These are phyloP conservation scores for Drosophila niveifrons DNA, from an alignment of 2,888 invertebrate species.

Conservation along the genomic window DNA sequence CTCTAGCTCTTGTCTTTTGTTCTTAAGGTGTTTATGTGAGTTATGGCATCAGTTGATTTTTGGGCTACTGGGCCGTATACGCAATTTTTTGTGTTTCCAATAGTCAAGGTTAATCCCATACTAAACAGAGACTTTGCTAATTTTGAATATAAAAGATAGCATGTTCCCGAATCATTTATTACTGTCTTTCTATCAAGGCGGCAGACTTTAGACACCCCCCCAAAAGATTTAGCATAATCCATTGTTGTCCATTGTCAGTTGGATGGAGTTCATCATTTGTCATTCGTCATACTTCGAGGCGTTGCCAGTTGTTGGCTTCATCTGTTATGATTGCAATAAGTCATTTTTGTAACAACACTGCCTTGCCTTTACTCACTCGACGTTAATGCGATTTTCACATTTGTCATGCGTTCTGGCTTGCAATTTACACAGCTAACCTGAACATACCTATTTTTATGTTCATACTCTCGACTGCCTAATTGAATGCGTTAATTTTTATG, in stretches of 20 bases:
- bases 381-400: constrained; percentile 53
- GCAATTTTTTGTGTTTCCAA: constrained; percentile 49
- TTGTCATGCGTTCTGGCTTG: constrained; percentile 54
- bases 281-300: constrained; percentile 63
- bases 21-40: constrained; percentile 73
- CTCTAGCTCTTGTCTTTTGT: constrained; percentile 45
- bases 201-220: constrained; percentile 28
- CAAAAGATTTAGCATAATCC: constrained; percentile 39
- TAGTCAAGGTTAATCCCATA: constrained; percentile 65
- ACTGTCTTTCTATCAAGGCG: constrained; percentile 43
- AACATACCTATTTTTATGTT: constrained; percentile 62
- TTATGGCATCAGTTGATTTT: constrained; percentile 61
- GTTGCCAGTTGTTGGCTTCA: constrained; percentile 46
- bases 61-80: constrained; percentile 58
- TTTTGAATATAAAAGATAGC: not conserved
- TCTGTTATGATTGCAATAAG: constrained; percentile 49
- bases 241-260: constrained; percentile 58
- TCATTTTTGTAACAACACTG: constrained; percentile 48
- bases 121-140: not conserved
- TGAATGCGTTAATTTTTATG: constrained; percentile 68
- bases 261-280: constrained; percentile 37
- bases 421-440: constrained; percentile 50
- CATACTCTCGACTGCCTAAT: constrained; percentile 54
- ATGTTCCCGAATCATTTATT: constrained; percentile 29
- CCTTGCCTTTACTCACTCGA: constrained; percentile 39